Evolutionary conservation across 2,113 vertebrate species (phyloP), one percentile per base, ranked within the genome.

Genomic region (Dinomys branickii): DNA sequence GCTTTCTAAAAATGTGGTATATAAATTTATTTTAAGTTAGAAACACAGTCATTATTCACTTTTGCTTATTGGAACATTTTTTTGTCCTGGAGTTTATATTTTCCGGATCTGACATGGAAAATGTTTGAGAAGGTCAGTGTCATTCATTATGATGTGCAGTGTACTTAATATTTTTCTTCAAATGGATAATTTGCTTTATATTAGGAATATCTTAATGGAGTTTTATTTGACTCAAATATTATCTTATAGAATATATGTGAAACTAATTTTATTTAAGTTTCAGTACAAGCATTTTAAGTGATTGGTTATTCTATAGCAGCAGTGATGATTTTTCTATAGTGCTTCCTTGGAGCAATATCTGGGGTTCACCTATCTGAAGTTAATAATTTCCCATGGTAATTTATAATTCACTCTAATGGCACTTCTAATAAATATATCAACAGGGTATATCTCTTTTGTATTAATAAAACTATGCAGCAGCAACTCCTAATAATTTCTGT

Each of bases 191-290:
- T 95, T 92, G 87, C 80, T 89, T 16, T 81, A 12, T 65, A 44
- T 2, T n/a, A 69, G 7, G 8, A 33, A 47, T n/a, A 41, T n/a
- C 78, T 83, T 85, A 47, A 80, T 61, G 8, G 8, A 71, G 28
- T 82, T 86, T 82, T 26, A 30, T 94, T 87, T 93, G 13, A 22
- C 33, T 91, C 30, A 88, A 16, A 50, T 59, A 83, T 83, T 97
- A 63, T 59, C n/a, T 13, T 20, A 6, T 67, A 77, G 26, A 56
- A 8, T 3, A 38, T 12, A 61, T 14, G 10, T 88, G 26, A 93
- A 71, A 84, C 5, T 2, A 87, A 5, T 90, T 92, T 93, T 63
- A 65, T 82, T 17, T 69, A n/a, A 50, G 80, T 93, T 75, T 93
- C 28, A 7, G 35, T 71, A 35, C 17, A 67, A 59, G 1, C 12